A percentile compares a stretch with the other conserved stretches of the same genome.
These are phyloP conservation scores for Leontopithecus rosalia DNA, from an alignment of 2,797 vertebrate genomes.

Conservation along the genomic window DNA sequence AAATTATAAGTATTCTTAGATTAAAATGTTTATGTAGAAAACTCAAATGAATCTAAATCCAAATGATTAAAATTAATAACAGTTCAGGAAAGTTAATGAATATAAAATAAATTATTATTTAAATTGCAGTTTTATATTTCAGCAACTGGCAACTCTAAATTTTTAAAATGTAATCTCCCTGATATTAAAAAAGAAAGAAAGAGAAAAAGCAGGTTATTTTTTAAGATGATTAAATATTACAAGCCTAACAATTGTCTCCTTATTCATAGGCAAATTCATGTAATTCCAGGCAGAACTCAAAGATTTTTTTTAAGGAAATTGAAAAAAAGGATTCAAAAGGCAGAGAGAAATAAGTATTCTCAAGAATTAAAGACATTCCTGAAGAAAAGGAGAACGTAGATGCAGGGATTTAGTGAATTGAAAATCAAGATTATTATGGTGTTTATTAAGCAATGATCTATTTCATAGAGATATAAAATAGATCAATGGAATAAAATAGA, in stretches of 20 bases:
- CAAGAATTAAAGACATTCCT: not conserved
- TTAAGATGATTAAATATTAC: not conserved
- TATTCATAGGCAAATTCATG: not conserved
- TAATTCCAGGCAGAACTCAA: not conserved
- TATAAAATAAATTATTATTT: not conserved
- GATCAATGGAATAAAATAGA: not conserved
- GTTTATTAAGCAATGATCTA: not conserved
- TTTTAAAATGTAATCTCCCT: not conserved
- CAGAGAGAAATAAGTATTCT: not conserved
- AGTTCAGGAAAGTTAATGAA: not conserved
- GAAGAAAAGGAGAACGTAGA: not conserved
- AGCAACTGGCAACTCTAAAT: not conserved
- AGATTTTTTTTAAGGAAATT: not conserved
- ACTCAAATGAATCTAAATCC: not conserved
- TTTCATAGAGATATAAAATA: not conserved
- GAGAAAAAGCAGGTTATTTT: not conserved
- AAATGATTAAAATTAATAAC: conserved; percentile 16
- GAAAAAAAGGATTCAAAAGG: not conserved
- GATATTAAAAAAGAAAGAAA: not conserved
- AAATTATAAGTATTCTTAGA: not conserved
- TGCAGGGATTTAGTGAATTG: not conserved
- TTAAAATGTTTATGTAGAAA: not conserved
- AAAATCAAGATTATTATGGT: not conserved
- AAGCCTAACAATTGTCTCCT: not conserved
- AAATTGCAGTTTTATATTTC: not conserved